Percentiles rank a stretch among this genome's conserved stretches.
Conservation (phyloP, 2,113 vertebrate species). For the Accipiter cooperii region DNA sequence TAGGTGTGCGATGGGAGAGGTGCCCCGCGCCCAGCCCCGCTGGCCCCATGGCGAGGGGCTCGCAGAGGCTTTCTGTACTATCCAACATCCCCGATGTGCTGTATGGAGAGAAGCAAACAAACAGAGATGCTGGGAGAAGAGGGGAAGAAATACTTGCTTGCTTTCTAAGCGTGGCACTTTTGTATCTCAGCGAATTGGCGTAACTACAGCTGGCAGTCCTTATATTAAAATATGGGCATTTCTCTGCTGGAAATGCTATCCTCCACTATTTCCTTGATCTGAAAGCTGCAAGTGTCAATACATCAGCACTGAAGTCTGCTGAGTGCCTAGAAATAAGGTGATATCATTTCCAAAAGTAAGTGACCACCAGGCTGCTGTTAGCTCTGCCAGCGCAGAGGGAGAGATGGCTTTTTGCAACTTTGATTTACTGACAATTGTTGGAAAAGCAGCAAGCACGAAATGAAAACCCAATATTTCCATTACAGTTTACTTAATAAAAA, state of each 20-base stretch:
- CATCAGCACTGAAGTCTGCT: constrained; percentile 31
- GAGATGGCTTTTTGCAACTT: constrained; percentile 40
- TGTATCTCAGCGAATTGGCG: neutral
- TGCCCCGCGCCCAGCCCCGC: neutral
- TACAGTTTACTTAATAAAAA: constrained; percentile 48
- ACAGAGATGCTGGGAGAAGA: neutral
- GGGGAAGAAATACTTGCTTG: neutral
- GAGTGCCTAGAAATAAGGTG: constrained; percentile 8
- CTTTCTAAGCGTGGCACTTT: neutral
- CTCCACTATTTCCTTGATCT: neutral
- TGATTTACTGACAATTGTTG: constrained; percentile 65
- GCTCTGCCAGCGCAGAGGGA: neutral
- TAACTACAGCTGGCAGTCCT: neutral
- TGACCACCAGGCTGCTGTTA: neutral
- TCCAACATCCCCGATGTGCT: neutral
- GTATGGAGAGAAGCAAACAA: neutral
- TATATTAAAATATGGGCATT: neutral
- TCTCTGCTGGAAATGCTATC: constrained; percentile 17
- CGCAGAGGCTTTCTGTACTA: neutral
- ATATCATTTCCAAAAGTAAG: constrained; percentile 1
- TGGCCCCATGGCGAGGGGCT: neutral
- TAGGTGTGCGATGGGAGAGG: rapidly evolving
- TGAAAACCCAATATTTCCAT: constrained; percentile 60
- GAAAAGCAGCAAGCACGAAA: constrained; percentile 50
- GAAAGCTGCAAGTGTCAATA: neutral